Evolutionary conservation across 2,888 invertebrate genomes (phyloP).

Genomic region (Zeuzera pyrina): DNA sequence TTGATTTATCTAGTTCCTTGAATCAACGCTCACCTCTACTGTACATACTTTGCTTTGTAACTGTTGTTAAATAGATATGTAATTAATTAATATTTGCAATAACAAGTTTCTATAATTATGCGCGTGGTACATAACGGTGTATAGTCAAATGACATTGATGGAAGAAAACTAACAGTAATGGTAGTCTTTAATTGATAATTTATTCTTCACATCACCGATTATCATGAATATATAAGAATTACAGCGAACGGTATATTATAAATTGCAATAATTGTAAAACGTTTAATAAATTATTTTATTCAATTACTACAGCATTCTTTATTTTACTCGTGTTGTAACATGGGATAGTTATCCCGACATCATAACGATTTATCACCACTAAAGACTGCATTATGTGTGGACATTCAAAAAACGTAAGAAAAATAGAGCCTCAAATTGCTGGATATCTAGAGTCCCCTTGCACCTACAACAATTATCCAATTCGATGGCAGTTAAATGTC

Average conservation of each 20-base stretch:
- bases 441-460: constrained; percentile 41
- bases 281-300: too few relatives aligned
- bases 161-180: constrained; percentile 21
- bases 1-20: too few relatives aligned
- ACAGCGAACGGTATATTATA: too few relatives aligned
- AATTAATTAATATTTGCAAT: background rate
- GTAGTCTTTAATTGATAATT: constrained; percentile 20
- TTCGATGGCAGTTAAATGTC: constrained; percentile 46
- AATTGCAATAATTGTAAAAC: too few relatives aligned
- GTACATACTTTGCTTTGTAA: too few relatives aligned
- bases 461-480: constrained; percentile 51
- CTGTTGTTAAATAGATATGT: too few relatives aligned
- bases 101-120: constrained; percentile 3
- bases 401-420: constrained; percentile 33
- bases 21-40: too few relatives aligned
- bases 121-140: constrained; percentile 13
- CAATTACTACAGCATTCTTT: too few relatives aligned
- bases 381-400: constrained; percentile 30
- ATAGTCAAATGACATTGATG: constrained; percentile 22
- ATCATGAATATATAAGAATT: constrained; percentile 22
- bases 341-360: too few relatives aligned
- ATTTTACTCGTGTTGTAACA: too few relatives aligned
- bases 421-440: constrained; percentile 34
- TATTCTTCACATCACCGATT: constrained; percentile 20
- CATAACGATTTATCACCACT: constrained; percentile 29